Base-by-base conservation (phyloP, 2,113 vertebrate species). In the Semicossyphus pulcher region DNA sequence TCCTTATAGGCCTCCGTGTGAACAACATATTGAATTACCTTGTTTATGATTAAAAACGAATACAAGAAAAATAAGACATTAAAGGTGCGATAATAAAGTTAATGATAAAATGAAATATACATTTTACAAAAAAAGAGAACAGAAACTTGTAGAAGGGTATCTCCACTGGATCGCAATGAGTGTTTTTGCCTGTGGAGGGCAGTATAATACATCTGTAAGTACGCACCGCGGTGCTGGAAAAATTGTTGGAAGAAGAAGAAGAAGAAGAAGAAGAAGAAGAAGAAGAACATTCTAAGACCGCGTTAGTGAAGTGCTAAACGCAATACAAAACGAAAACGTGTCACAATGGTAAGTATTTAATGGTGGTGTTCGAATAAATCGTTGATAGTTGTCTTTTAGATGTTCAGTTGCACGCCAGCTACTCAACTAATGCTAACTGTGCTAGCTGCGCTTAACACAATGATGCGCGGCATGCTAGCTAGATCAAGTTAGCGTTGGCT, bases 301-400 rank as follows among this genome's bases (percentile, higher is more conserved):
- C 74, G 73, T 57, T 10, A 10, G 12, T 5, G 4, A 18, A 5
- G 14, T 11, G 12, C 25, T 21, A 4, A 4, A 53, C 20, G 12
- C 11, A 9, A 20, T 42, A 34, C 4, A 1, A 2, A 23, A 45
- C 20, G 4, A 42, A 1, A 58, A 10, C 18, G 4, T 3, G 5
- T 31, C 58, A 85, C 20, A 44, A 91, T 91, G 90, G 88, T 90
- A 26, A 68, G 84, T 72, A 34, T 51, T 21, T 47, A 1, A n/a
- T n/a, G n/a, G n/a, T n/a, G 1, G n/a, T 21, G 1, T 41, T 14
- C n/a, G 31, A 10, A 14, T 20, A 7, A 15, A n/a, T 28, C 6
- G 6, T 18, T 10, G 0, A 1, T 20, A 12, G 3, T 23, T 28
- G 23, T 25, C 0, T 48, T 5, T 26, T 4, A 37, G 3, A 4